phyloP scores from a whole-genome alignment of 1,140 invertebrate genomes.

The Drosophila saltans region DNA sequence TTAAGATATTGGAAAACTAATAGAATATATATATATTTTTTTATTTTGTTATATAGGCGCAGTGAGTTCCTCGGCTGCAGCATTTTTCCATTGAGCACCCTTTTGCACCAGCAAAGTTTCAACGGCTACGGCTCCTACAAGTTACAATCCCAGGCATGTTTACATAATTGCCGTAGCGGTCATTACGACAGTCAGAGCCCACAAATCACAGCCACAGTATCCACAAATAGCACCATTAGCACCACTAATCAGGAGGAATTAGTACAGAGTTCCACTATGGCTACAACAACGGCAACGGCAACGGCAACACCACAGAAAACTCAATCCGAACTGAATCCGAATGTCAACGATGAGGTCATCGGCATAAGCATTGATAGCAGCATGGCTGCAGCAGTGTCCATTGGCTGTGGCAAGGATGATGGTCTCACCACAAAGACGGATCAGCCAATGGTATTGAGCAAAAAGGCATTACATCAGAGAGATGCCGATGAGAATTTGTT shows the following conservation, averaged over 20 bases:
- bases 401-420: slow-evolving; percentile 42
- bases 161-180: slow-evolving; percentile 46
- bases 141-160: slow-evolving; percentile 83
- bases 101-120: slow-evolving; percentile 85
- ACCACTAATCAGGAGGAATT: slow-evolving; percentile 4
- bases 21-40: slow-evolving; percentile 56
- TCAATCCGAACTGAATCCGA: background rate
- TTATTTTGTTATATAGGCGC: slow-evolving; percentile 84
- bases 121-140: slow-evolving; percentile 84
- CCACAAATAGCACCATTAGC: slow-evolving; percentile 19
- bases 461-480: slow-evolving; percentile 85
- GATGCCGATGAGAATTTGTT: slow-evolving; percentile 90
- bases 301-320: slow-evolving; percentile 16
- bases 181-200: slow-evolving; percentile 22
- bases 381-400: slow-evolving; percentile 25
- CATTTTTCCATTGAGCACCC: slow-evolving; percentile 89
- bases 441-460: slow-evolving; percentile 82
- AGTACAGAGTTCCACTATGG: background rate
- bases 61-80: slow-evolving; percentile 92
- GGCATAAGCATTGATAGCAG: slow-evolving; percentile 80
- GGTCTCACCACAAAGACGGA: slow-evolving; percentile 35
- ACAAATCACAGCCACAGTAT: slow-evolving; percentile 29
- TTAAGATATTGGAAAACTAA: no score
- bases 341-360: slow-evolving; percentile 65
- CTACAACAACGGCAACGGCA: slow-evolving; percentile 22